These are phyloP conservation scores for Telmatochromis bifrenatus DNA, from an alignment of 2,113 vertebrate genomes.

Conservation along the genomic window DNA sequence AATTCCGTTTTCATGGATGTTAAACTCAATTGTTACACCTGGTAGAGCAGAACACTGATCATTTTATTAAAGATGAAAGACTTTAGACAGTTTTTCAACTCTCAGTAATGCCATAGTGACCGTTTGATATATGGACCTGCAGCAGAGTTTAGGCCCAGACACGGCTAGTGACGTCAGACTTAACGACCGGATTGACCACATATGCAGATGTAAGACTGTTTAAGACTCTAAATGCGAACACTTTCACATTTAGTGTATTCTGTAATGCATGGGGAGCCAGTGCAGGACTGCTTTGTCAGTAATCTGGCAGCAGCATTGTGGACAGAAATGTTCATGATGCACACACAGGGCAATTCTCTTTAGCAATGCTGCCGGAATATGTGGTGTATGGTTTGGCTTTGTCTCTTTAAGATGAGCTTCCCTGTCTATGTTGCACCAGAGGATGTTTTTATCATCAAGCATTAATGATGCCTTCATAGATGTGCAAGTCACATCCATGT, in stretches of 20 bases:
- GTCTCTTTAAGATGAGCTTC: neutral
- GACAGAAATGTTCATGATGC: neutral
- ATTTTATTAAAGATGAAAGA: too few species aligned
- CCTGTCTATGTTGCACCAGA: neutral
- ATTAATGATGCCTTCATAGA: neutral
- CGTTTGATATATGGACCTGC: too few species aligned
- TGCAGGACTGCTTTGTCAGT: neutral
- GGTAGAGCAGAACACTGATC: too few species aligned
- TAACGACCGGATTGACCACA: neutral
- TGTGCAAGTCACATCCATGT: neutral
- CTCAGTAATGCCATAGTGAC: too few species aligned
- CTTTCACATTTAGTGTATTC: neutral
- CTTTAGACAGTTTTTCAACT: too few species aligned
- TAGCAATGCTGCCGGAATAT: fast-evolving
- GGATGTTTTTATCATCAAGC: neutral
- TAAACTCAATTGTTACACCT: too few species aligned
- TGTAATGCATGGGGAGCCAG: neutral
- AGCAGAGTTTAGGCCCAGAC: too few species aligned
- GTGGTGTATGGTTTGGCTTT: neutral
- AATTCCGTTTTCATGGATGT: too few species aligned
- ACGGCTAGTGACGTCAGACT: fast-evolving
- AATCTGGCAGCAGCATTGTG: neutral
- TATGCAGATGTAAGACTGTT: neutral
- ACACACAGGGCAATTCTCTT: fast-evolving
- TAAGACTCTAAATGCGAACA: fast-evolving